Percentiles rank a stretch among this genome's conserved stretches.
These are phyloP conservation scores for Temnothorax rugatulus DNA, from an alignment of 2,888 invertebrate genomes.

Conservation along the genomic window DNA sequence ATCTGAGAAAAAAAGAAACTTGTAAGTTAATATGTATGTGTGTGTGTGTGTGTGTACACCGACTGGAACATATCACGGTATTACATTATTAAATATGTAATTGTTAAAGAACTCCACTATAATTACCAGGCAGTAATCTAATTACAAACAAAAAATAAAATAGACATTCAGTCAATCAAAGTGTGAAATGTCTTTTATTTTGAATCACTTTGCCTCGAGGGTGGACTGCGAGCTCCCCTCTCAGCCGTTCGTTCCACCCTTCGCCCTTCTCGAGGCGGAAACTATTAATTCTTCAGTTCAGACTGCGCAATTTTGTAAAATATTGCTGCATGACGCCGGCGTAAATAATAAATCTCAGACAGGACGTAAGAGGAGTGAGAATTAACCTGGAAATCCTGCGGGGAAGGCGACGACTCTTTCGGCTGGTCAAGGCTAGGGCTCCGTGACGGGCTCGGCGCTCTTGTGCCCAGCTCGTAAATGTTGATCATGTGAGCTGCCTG, in stretches of 20 bases:
- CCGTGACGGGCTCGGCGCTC: slow-evolving; percentile 81
- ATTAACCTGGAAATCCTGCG: slow-evolving; percentile 75
- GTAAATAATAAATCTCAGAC: slow-evolving; percentile 52
- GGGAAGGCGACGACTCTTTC: slow-evolving; percentile 81
- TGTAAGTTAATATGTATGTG: background rate
- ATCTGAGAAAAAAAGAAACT: background rate
- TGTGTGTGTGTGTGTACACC: background rate
- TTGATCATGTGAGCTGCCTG: slow-evolving; percentile 90
- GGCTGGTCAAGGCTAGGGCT: slow-evolving; percentile 80
- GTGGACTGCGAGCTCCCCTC: background rate
- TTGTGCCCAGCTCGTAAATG: slow-evolving; percentile 89
- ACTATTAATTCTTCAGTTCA: slow-evolving; percentile 48
- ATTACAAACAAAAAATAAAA: background rate
- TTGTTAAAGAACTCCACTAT: background rate
- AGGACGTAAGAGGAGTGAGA: slow-evolving; percentile 28
- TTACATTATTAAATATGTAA: slow-evolving; percentile 3
- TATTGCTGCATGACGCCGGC: slow-evolving; percentile 36
- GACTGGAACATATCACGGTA: background rate
- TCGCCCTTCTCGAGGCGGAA: slow-evolving; percentile 22
- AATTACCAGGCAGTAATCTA: background rate
- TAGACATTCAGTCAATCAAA: background rate
- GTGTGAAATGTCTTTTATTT: slow-evolving; percentile 1
- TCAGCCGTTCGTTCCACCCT: slow-evolving; percentile 11
- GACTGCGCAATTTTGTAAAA: slow-evolving; percentile 43
- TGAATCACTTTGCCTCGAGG: slow-evolving; percentile 17